Conservation (phyloP, 2,113 vertebrate genomes). For the Salminus brasiliensis region DNA sequence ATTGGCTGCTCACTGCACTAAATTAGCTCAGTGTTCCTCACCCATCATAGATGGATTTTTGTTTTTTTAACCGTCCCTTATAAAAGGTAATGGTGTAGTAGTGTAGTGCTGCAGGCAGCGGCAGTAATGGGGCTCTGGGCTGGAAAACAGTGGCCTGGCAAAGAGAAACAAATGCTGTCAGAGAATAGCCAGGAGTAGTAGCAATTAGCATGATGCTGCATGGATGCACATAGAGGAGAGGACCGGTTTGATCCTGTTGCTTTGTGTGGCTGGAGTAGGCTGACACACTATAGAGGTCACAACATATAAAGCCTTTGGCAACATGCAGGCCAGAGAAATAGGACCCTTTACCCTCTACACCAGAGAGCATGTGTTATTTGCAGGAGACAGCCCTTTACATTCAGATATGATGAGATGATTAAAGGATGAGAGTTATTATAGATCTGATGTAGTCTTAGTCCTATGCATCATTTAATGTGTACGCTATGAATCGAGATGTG, state of each 20-base stretch:
- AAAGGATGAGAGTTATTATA: too few relatives aligned
- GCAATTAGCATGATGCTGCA: background rate
- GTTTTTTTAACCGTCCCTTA: background rate
- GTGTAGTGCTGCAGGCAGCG: background rate
- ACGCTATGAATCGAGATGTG: too few relatives aligned
- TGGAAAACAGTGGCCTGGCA: background rate
- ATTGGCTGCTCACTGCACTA: background rate
- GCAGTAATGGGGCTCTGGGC: background rate
- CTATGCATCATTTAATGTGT: too few relatives aligned
- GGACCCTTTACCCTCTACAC: background rate
- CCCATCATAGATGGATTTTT: background rate
- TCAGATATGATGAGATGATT: background rate
- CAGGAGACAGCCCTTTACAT: background rate
- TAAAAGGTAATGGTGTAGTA: background rate
- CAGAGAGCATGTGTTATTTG: background rate
- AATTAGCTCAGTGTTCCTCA: background rate
- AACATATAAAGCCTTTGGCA: background rate
- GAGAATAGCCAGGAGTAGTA: background rate
- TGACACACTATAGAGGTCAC: background rate
- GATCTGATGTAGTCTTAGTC: too few relatives aligned
- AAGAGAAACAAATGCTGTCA: background rate
- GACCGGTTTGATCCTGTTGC: slow-evolving; percentile 12
- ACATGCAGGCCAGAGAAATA: background rate
- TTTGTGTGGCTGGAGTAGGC: slow-evolving; percentile 1
- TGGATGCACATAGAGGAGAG: background rate